Percentiles rank a stretch among this genome's conserved stretches.
These are phyloP conservation scores for Ancistrus triradiatus DNA, from an alignment of 2,113 vertebrate species.

Conservation along the genomic window DNA sequence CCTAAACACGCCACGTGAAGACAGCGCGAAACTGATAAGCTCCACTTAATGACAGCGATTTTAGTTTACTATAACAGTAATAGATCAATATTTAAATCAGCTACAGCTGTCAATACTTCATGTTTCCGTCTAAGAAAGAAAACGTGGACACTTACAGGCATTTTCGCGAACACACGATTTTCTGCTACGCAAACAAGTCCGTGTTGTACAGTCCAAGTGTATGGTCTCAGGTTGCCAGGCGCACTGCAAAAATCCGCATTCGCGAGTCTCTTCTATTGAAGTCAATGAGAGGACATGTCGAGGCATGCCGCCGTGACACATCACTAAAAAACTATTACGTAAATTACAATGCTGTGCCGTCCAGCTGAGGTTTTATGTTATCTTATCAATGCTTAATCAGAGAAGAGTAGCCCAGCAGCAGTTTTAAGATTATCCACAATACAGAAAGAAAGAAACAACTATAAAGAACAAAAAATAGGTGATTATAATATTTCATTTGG, in stretches of 20 bases:
- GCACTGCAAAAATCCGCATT: constrained; percentile 4
- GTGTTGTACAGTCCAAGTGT: no score
- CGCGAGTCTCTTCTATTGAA: not conserved
- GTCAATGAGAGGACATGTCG: constrained; percentile 22
- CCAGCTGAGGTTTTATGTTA: not conserved
- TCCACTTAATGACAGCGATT: not conserved
- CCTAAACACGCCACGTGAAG: constrained; percentile 31
- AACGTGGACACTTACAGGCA: constrained; percentile 40
- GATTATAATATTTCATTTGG: no score
- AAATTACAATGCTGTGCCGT: not conserved
- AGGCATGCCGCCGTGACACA: constrained; percentile 32
- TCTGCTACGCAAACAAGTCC: no score
- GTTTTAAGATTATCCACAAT: no score
- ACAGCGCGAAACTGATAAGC: constrained; percentile 10
- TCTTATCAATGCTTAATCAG: no score
- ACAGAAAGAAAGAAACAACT: no score
- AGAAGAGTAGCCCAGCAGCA: no score
- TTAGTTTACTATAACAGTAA: not conserved
- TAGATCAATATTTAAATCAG: not conserved
- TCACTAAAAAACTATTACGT: not conserved
- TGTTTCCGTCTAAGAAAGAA: not conserved
- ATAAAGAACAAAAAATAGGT: no score
- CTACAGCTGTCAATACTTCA: not conserved
- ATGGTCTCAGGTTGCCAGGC: constrained; percentile 33
- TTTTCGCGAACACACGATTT: constrained; percentile 12